phyloP scores from a whole-genome alignment of 2,113 vertebrate genomes.

The Panurus biarmicus region DNA sequence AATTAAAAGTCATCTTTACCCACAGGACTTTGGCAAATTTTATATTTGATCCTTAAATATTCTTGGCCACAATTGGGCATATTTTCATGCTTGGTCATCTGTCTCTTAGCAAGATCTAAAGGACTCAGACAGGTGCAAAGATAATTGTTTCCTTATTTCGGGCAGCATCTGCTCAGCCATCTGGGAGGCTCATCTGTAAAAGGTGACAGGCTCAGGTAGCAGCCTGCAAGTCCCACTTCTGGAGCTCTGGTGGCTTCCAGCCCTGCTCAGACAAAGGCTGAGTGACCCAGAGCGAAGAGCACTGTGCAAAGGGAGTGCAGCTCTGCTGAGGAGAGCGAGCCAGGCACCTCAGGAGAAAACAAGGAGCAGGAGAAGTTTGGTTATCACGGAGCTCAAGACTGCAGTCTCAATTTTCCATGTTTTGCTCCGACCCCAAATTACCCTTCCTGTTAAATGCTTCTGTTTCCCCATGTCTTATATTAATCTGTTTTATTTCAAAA shows the following conservation, averaged over 20 bases:
- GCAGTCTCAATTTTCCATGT: not conserved
- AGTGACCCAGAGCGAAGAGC: not conserved
- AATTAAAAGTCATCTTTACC: not conserved
- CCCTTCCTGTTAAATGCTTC: not conserved
- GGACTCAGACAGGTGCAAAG: constrained; percentile 14
- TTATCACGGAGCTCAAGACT: not conserved
- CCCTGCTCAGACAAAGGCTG: not conserved
- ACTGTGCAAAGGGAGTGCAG: not conserved
- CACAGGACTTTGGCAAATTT: not conserved
- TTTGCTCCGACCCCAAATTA: not conserved
- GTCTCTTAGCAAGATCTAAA: not conserved
- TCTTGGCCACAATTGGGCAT: not conserved
- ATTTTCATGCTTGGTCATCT: constrained; percentile 39
- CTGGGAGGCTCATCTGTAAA: not conserved
- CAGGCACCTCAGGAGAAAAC: not conserved
- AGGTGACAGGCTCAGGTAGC: constrained; percentile 17
- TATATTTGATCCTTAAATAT: constrained; percentile 21
- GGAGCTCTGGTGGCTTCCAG: not conserved
- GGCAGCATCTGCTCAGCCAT: constrained; percentile 16
- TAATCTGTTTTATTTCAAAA: not conserved
- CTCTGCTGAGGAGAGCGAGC: not conserved
- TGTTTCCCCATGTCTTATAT: not conserved
- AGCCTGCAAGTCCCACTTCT: not conserved
- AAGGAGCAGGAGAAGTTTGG: not conserved
- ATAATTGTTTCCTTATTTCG: constrained; percentile 36